Evolutionary conservation across 1,140 invertebrate genomes (phyloP).

Genomic region (Papilio xuthus): DNA sequence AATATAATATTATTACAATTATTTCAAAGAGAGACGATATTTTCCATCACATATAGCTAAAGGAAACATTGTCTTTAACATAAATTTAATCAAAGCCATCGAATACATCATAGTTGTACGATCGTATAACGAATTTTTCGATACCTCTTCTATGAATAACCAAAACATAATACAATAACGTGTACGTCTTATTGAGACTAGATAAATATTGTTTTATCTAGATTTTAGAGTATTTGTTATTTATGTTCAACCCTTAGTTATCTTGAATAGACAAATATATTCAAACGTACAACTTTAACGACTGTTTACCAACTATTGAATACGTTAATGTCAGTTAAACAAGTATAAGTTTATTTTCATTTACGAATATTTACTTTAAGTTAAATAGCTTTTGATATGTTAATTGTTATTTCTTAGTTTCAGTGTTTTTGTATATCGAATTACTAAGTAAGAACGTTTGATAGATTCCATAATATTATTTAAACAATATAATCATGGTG

Average conservation of each 20-base stretch:
- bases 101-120: neutral
- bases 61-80: too few relatives aligned
- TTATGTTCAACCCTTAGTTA: constrained; percentile 14
- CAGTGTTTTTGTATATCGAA: too few relatives aligned
- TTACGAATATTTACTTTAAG: neutral
- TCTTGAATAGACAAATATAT: neutral
- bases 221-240: neutral
- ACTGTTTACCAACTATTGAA: neutral
- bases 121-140: neutral
- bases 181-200: neutral
- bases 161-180: neutral
- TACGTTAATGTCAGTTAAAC: neutral
- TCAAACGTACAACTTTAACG: constrained; percentile 18
- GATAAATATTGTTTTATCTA: neutral
- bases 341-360: neutral
- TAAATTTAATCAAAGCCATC: neutral
- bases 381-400: neutral
- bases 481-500: neutral
- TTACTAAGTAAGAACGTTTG: too few relatives aligned
- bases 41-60: too few relatives aligned
- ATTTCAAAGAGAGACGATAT: neutral
- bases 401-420: neutral
- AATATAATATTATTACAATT: neutral
- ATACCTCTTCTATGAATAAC: neutral
- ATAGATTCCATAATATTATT: neutral